Percentiles rank a stretch among this genome's conserved stretches.
These are phyloP conservation scores for Anolis carolinensis DNA, from an alignment of 2,113 vertebrate genomes.

Conservation along the genomic window DNA sequence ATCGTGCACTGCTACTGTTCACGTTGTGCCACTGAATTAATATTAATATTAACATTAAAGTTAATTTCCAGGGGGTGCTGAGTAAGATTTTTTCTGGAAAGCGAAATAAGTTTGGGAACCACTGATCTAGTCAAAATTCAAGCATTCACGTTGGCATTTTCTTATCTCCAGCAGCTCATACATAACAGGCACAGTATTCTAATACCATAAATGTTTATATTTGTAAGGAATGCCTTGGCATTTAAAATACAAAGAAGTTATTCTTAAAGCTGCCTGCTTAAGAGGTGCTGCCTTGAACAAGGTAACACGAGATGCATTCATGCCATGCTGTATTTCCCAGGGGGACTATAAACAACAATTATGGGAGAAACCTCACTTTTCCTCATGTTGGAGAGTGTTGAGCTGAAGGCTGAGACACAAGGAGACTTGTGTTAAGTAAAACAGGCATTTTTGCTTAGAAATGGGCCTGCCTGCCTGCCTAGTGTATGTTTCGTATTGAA, in stretches of 20 bases:
- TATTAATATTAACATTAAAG: no score
- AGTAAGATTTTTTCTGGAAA: no score
- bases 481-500: background rate
- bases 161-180: background rate
- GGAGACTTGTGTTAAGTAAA: background rate
- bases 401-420: background rate
- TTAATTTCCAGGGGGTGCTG: no score
- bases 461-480: background rate
- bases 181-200: background rate
- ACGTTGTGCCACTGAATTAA: no score
- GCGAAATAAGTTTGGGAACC: no score
- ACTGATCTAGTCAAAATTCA: background rate
- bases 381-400: background rate
- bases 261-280: constrained; percentile 8
- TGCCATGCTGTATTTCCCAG: constrained; percentile 1
- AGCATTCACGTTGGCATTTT: background rate
- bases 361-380: background rate
- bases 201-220: background rate
- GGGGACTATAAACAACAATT: constrained; percentile 29
- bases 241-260: constrained; percentile 15
- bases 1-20: no score
- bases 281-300: background rate
- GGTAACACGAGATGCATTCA: constrained; percentile 3
- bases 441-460: background rate
- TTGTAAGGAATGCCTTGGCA: constrained; percentile 3